Percentiles rank a stretch among this genome's conserved stretches.
These are phyloP conservation scores for Chaetops frenatus DNA, from an alignment of 2,113 vertebrate species.

Conservation along the genomic window DNA sequence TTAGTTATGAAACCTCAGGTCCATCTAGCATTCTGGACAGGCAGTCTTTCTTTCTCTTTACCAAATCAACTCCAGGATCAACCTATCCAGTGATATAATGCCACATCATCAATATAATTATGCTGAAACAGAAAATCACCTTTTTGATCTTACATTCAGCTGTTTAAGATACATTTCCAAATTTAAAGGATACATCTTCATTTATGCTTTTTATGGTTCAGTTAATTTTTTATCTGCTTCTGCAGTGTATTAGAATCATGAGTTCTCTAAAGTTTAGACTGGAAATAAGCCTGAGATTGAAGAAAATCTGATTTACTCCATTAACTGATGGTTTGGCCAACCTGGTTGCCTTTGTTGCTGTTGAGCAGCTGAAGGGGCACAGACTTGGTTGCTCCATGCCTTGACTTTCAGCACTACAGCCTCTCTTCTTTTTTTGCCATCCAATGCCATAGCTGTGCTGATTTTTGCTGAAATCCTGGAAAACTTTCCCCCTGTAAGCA, in stretches of 20 bases:
- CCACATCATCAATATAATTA: neutral
- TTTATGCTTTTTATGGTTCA: neutral
- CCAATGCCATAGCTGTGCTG: neutral
- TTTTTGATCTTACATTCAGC: neutral
- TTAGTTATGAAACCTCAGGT: neutral
- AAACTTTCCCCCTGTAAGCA: neutral
- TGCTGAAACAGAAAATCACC: neutral
- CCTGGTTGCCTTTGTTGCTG: neutral
- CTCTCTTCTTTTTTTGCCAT: neutral
- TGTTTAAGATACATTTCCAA: neutral
- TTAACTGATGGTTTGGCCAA: neutral
- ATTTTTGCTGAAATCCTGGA: neutral
- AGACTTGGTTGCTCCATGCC: neutral
- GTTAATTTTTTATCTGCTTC: neutral
- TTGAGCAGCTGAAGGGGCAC: neutral
- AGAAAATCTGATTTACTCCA: neutral
- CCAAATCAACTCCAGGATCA: neutral
- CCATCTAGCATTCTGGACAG: neutral
- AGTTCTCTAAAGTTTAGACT: neutral
- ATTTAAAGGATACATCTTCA: neutral
- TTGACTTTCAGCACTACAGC: neutral
- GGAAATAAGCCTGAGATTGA: neutral
- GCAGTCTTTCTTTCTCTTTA: neutral
- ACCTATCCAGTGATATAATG: neutral
- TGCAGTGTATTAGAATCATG: neutral